Conservation (phyloP, 2,113 vertebrate genomes). For the Petrocephalus zakoni region DNA sequence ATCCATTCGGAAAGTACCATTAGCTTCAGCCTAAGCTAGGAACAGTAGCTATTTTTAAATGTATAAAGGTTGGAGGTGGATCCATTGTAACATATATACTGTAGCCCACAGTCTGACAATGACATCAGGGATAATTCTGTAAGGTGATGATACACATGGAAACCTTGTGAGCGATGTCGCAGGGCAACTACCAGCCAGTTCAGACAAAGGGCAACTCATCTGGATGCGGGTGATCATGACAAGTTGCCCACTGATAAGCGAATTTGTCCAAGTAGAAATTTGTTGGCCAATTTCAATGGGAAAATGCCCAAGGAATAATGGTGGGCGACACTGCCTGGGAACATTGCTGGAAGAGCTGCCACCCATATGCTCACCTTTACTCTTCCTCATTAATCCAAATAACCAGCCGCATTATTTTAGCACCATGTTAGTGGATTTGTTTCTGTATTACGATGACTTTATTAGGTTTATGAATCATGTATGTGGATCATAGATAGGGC, state of each 20-base stretch:
- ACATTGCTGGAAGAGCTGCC: not conserved
- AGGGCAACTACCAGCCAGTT: too few species aligned
- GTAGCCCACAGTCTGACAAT: not conserved
- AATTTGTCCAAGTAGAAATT: not conserved
- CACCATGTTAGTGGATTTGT: not conserved
- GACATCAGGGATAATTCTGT: not conserved
- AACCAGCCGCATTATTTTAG: not conserved
- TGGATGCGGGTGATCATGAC: not conserved
- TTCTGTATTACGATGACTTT: not conserved
- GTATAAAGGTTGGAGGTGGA: not conserved
- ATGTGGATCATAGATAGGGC: not conserved
- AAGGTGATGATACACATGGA: not conserved
- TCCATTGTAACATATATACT: not conserved
- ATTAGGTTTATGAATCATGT: not conserved
- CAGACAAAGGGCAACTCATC: not conserved
- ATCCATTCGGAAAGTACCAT: constrained; percentile 50
- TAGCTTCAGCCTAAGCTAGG: constrained; percentile 10
- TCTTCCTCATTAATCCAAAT: not conserved
- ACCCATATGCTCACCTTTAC: not conserved
- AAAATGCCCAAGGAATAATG: not conserved
- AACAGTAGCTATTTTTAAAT: not conserved
- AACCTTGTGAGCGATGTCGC: not conserved
- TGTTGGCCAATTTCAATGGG: not conserved
- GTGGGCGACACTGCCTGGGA: not conserved
- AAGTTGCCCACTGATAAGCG: not conserved